Evolutionary conservation across 1,140 invertebrate species (phyloP).

Genomic region (Streblospio benedicti): DNA sequence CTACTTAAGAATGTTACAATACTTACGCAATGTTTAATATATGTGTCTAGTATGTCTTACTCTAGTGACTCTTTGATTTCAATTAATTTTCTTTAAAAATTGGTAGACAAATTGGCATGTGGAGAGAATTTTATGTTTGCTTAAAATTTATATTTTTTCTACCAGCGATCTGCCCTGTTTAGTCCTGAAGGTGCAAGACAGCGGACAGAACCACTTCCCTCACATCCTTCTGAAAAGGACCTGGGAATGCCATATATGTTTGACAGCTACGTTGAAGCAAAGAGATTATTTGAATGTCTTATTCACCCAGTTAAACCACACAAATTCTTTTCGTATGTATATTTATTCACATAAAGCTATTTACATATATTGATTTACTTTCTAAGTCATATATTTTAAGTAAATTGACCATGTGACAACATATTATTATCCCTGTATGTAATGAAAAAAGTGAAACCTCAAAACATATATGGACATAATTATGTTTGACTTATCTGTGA

Average conservation of each 20-base stretch:
- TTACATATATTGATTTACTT: neutral
- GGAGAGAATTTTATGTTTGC: neutral
- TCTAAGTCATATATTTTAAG: no score
- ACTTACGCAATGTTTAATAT: neutral
- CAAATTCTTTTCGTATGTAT: conserved; percentile 57
- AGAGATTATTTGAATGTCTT: conserved; percentile 60
- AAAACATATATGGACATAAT: no score
- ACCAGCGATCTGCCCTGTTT: neutral
- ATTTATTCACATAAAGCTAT: no score
- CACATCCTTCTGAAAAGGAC: neutral
- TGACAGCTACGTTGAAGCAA: conserved; percentile 48
- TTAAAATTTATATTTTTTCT: neutral
- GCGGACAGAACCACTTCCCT: neutral
- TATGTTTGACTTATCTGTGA: no score
- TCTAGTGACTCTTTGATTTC: neutral
- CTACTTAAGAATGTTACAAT: neutral
- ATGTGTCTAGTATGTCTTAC: neutral
- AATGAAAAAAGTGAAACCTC: no score
- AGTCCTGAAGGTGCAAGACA: neutral
- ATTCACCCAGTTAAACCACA: conserved; percentile 57
- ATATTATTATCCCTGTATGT: no score
- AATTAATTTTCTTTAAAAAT: neutral
- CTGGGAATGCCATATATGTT: neutral
- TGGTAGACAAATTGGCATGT: neutral
- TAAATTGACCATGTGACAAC: no score